These are phyloP conservation scores for Fulmarus glacialis DNA, from an alignment of 2,113 vertebrate genomes.

Conservation along the genomic window DNA sequence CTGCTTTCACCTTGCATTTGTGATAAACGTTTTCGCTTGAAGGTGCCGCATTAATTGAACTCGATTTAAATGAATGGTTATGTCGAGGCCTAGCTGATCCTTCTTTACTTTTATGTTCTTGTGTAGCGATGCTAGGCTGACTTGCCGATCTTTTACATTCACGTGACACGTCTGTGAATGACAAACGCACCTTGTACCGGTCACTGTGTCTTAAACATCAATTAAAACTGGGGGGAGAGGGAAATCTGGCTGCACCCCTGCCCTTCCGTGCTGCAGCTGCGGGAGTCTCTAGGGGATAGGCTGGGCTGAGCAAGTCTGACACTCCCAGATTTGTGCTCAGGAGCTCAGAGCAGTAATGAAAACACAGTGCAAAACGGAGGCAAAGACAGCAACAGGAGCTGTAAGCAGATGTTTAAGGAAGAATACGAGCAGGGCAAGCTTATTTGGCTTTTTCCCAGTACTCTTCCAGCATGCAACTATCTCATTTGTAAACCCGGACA, in stretches of 20 bases:
- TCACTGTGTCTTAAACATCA: rapidly evolving
- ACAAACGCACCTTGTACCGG: background rate
- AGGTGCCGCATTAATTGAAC: background rate
- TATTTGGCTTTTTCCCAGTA: background rate
- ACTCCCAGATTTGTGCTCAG: background rate
- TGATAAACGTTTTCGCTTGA: rapidly evolving
- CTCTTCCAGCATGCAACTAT: background rate
- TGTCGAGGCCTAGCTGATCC: background rate
- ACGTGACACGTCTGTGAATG: rapidly evolving
- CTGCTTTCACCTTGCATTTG: background rate
- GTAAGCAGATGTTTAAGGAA: background rate
- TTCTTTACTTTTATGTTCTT: background rate
- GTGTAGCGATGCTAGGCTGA: background rate
- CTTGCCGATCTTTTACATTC: background rate
- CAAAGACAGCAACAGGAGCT: background rate
- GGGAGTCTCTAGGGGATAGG: background rate
- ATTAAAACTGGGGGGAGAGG: rapidly evolving
- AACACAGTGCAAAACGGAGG: background rate
- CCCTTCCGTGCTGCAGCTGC: rapidly evolving
- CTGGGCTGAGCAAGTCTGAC: background rate
- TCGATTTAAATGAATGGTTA: too few species aligned
- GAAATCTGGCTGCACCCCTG: background rate
- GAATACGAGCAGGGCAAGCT: background rate
- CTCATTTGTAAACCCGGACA: rapidly evolving
- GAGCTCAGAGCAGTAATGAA: background rate